A percentile compares a stretch with the other conserved stretches of the same genome.
Evolutionary conservation across 2,888 invertebrate genomes (phyloP).

Genomic region (Thera britannica): DNA sequence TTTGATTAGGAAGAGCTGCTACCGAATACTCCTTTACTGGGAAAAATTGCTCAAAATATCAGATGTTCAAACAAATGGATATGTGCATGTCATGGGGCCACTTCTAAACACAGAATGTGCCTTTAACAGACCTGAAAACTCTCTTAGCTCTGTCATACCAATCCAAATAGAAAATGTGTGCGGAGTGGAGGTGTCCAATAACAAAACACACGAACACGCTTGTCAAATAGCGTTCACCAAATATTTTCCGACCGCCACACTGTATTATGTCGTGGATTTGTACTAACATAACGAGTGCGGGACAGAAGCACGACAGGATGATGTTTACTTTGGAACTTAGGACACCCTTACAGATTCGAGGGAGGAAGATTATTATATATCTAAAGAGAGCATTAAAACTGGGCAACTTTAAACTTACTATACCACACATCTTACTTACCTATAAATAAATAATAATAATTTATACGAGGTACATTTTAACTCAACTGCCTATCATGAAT

Average conservation of each 20-base stretch:
- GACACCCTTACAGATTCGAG: constrained; percentile 33
- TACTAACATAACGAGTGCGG: constrained; percentile 66
- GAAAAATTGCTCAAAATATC: constrained; percentile 37
- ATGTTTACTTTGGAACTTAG: constrained; percentile 73
- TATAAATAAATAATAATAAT: too few species aligned
- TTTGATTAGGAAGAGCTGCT: constrained; percentile 54
- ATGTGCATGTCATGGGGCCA: constrained; percentile 46
- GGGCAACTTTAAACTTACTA: constrained; percentile 24
- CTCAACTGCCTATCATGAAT: too few species aligned
- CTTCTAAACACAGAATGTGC: constrained; percentile 37
- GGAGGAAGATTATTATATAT: constrained; percentile 32
- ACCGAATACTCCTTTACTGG: constrained; percentile 48
- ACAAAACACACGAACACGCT: constrained; percentile 80
- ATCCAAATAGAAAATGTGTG: constrained; percentile 74
- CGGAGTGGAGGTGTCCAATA: constrained; percentile 79
- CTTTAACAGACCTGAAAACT: constrained; percentile 49
- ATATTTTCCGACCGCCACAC: constrained; percentile 76
- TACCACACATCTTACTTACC: too few species aligned
- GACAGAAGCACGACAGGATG: constrained; percentile 65
- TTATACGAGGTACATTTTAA: too few species aligned
- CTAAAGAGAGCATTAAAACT: constrained; percentile 24
- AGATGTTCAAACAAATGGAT: constrained; percentile 62
- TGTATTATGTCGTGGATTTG: constrained; percentile 76
- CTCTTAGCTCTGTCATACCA: constrained; percentile 65
- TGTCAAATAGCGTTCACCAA: constrained; percentile 79